Evolutionary conservation across 2,797 vertebrate species (phyloP), one percentile per base, ranked within the genome.

Genomic region (Channa striata): DNA sequence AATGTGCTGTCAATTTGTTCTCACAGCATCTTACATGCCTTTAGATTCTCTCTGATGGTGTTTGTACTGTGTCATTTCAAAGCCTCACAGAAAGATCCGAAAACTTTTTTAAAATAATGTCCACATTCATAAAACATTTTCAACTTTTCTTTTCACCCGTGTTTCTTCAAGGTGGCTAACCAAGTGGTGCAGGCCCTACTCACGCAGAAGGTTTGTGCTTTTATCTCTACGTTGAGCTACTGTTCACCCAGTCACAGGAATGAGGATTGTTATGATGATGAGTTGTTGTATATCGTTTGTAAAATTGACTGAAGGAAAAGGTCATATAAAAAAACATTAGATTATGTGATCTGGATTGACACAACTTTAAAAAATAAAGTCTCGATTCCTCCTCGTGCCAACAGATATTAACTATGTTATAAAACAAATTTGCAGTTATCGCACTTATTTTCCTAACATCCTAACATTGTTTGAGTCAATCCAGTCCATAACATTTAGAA

Each of bases 171-270:
- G 97, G 96, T 98, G 76, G 96, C 97, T 34, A 97, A 97, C 91
- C 96, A 98, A 68, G 96, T 98, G 82, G 96, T 98, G 72, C 96
- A 97, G 87, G 97, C 97, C 37, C 94, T 98, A 13, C 96, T 97
- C 76, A 97, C 96, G 65, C 97, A 98, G 85, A 97, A 98, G 96
- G 97, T 98, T 59, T 6, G 90, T 84, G 25, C 25, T 43, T 59
- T 17, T 47, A n/a, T 70, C 46, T 68, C 10, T 42, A 14, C 40
- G 23, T 9, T 61, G 37, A 54, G 23, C 17, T 23, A 19, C 47
- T 8, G 7, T 59, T 66, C 44, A 58, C 40, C 6, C 39, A 25
- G 11, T 21, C 10, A 69, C 21, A 47, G 46, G 62, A 46, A 59
- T 58, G 8, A 30, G 2, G 25, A 30, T 4, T 30, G 25, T 30